Conservation (phyloP, 1,140 invertebrate species). For the Globodera ellingtonae region DNA sequence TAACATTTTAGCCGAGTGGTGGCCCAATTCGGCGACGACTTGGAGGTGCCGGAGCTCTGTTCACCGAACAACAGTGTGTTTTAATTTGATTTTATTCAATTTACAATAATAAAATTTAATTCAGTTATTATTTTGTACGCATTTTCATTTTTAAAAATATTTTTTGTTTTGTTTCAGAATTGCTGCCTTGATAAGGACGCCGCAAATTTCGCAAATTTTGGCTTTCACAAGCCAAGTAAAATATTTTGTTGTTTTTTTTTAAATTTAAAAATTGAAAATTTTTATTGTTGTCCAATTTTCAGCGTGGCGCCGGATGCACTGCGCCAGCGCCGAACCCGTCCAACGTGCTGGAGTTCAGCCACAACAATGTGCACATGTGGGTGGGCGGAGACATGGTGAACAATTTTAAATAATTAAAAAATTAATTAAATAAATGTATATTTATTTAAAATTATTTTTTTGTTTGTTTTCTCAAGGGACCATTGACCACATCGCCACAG, state of each 20-base stretch:
- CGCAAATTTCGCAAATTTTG: not conserved
- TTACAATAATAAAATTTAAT: too few relatives aligned
- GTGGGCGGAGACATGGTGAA: conserved; percentile 61
- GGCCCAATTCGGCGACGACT: not conserved
- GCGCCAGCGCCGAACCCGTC: not conserved
- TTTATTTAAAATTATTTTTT: too few relatives aligned
- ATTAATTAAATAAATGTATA: too few relatives aligned
- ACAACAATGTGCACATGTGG: conserved; percentile 60
- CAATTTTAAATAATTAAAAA: too few relatives aligned
- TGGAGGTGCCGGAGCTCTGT: not conserved
- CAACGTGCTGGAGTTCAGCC: conserved; percentile 31
- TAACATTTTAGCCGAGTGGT: not conserved
- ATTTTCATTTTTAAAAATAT: too few relatives aligned
- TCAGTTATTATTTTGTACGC: too few relatives aligned
- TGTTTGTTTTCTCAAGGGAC: not conserved
- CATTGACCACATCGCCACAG: conserved; percentile 25
- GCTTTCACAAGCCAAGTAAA: not conserved
- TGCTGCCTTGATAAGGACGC: not conserved
- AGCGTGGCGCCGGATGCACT: not conserved
- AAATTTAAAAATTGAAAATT: not conserved
- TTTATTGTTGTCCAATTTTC: not conserved
- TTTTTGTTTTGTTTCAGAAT: too few relatives aligned
- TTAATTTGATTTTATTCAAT: too few relatives aligned
- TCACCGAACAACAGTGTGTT: not conserved
- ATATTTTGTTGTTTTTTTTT: not conserved